Evolutionary conservation across 2,113 vertebrate genomes (phyloP).

Genomic region (Phylloscopus whistleri): DNA sequence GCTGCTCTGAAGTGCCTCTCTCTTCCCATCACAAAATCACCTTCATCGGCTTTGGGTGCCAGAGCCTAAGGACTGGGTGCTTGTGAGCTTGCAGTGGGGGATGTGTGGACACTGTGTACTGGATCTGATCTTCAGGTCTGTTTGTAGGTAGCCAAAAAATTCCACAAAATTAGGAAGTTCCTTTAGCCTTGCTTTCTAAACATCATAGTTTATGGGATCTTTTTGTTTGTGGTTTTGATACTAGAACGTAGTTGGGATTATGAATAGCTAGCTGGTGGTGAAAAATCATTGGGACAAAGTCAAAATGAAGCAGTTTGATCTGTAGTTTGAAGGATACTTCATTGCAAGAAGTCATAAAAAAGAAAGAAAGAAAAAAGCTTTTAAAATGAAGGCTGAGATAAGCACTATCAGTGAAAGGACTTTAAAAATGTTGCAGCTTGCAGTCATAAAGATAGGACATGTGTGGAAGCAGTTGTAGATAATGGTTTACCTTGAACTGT

Average conservation of each 20-base stretch:
- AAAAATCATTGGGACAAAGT: neutral
- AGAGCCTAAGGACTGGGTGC: neutral
- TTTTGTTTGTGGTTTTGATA: neutral
- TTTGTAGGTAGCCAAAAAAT: neutral
- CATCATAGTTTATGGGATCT: neutral
- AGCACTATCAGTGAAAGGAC: slow-evolving; percentile 16
- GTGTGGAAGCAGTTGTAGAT: neutral
- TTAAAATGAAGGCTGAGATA: slow-evolving; percentile 22
- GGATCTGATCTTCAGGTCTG: neutral
- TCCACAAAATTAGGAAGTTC: neutral
- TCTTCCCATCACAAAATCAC: neutral
- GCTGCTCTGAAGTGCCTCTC: neutral
- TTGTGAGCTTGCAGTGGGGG: neutral
- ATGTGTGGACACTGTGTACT: neutral
- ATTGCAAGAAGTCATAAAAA: neutral
- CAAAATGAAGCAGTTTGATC: neutral
- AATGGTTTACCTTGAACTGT: slow-evolving; percentile 22
- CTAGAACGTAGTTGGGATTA: neutral
- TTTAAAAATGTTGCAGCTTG: neutral
- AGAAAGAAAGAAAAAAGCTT: neutral
- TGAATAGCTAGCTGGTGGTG: neutral
- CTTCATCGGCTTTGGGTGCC: neutral
- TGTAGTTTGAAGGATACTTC: neutral
- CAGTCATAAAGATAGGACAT: neutral
- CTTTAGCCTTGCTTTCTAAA: neutral